phyloP scores from a whole-genome alignment of 2,888 invertebrate genomes.

The Oegoconia quadripuncta region DNA sequence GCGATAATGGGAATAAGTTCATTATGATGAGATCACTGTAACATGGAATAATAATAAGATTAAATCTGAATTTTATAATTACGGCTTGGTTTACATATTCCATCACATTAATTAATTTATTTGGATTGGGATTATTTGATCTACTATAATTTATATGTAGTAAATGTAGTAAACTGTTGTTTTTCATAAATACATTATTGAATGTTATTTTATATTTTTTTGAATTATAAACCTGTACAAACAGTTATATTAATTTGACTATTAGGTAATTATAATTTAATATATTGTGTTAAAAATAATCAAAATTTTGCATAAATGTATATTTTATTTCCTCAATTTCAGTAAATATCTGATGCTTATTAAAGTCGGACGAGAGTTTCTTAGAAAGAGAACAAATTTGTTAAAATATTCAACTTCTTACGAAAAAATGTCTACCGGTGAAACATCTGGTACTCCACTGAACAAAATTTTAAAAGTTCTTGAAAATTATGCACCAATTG shows the following conservation, averaged over 20 bases:
- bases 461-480: slow-evolving; percentile 77
- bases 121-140: too few species aligned
- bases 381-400: slow-evolving; percentile 27
- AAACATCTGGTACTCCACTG: slow-evolving; percentile 63
- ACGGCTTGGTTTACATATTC: too few species aligned
- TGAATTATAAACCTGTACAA: too few species aligned
- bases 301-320: slow-evolving; percentile 3
- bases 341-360: slow-evolving; percentile 56
- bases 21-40: too few species aligned
- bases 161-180: too few species aligned
- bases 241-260: too few species aligned
- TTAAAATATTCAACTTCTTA: slow-evolving; percentile 30
- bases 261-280: neutral
- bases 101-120: too few species aligned
- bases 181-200: too few species aligned
- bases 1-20: neutral
- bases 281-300: slow-evolving; percentile 3
- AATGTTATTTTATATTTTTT: too few species aligned
- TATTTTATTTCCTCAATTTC: slow-evolving; percentile 17
- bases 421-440: slow-evolving; percentile 49
- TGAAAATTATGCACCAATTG: slow-evolving; percentile 83
- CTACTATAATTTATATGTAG: too few species aligned
- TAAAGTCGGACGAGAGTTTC: slow-evolving; percentile 38
- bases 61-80: too few species aligned
- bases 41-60: too few species aligned